Evolutionary conservation across 2,888 invertebrate species (phyloP).

Genomic region (Nomada ruficornis): DNA sequence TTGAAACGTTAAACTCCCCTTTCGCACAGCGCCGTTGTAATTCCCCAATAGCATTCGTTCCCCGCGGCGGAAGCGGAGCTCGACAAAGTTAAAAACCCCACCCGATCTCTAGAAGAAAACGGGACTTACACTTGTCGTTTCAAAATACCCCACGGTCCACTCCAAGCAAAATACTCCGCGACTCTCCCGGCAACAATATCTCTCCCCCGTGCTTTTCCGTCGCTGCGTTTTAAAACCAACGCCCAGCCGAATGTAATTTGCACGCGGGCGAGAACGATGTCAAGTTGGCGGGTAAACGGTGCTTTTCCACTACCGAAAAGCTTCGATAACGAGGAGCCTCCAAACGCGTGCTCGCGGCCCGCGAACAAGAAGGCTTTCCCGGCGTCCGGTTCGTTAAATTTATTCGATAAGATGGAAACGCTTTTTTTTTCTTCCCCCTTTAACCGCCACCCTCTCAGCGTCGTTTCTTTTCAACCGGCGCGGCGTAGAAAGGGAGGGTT

Average conservation of each 20-base stretch:
- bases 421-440: background rate
- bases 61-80: no score
- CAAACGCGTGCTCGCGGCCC: constrained; percentile 29
- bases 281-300: constrained; percentile 52
- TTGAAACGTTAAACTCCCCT: no score
- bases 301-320: constrained; percentile 49
- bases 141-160: no score
- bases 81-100: no score
- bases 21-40: no score
- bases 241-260: constrained; percentile 36
- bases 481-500: background rate
- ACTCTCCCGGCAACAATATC: no score
- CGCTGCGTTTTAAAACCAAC: constrained; percentile 9
- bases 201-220: background rate
- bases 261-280: constrained; percentile 46
- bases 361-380: constrained; percentile 41
- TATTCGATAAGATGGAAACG: constrained; percentile 55
- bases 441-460: background rate
- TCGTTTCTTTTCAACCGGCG: background rate
- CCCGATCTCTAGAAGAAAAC: no score
- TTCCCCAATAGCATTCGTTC: no score
- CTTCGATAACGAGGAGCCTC: constrained; percentile 54
- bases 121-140: no score
- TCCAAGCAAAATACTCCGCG: no score
- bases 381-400: constrained; percentile 54